Base-by-base conservation (phyloP, 2,113 vertebrate genomes). In the Synchiropus splendidus region DNA sequence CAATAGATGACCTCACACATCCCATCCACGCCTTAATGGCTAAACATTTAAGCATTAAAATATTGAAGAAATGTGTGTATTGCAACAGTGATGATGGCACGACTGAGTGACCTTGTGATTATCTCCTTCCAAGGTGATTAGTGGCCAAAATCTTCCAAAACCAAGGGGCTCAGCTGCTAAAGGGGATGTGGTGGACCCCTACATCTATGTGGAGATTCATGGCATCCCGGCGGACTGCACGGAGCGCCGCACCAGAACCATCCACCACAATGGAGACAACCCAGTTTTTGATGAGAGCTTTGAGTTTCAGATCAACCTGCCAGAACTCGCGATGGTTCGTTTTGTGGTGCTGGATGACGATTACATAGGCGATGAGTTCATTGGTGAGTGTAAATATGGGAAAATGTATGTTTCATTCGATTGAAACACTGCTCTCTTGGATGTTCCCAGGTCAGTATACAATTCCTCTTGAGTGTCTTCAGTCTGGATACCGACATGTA, bases 201-300 rank as follows among this genome's bases (percentile, higher is more conserved):
- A 97, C 0, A 88, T 97, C 18, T 93, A 90, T 2, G 89, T 97
- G 12, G 91, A 95, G 74, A 92, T 97, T 67, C 93, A 97, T 1
- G 92, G 92, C 6, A 96, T 97, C 63, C 91, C 93, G 2, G 92
- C 90, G 0, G 93, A 97, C 78, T 97, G 93, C 67, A 86, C 87
- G 1, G 93, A 94, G 51, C 90, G 88, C 61, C 89, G 89, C 81
- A 96, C 93, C n/a, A 89, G 90, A 83, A 97, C 92, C 0, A 86
- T 97, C 62, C 83, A 83, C 45, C 91, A 96, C 64, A 93, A 93
- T 1, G 92, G 92, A 31, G 90, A 94, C 57, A 89, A 91, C 40
- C 93, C 93, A 10, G 87, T 97, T 58, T 97, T 97, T 10, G 93
- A 96, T 39, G 91, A 97, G 69, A 97, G 92, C 80, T 97, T 97